Evolutionary conservation across 2,113 vertebrate genomes (phyloP).

Genomic region (Euleptes europaea): DNA sequence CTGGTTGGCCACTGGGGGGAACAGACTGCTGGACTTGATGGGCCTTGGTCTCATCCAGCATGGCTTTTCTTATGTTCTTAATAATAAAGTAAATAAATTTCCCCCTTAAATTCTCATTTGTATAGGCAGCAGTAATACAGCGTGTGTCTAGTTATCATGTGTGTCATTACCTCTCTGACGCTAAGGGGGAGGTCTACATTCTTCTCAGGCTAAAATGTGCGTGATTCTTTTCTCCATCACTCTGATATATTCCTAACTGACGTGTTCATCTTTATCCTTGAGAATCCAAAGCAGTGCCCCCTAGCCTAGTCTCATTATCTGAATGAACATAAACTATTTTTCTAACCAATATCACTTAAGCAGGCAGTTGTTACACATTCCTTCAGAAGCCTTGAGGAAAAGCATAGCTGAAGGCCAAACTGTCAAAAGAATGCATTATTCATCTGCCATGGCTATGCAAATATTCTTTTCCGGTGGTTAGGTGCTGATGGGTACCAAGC

Average conservation of each 20-base stretch:
- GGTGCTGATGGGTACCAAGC: neutral
- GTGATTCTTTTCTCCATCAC: neutral
- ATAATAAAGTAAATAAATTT: neutral
- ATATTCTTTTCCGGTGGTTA: neutral
- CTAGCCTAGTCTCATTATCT: neutral
- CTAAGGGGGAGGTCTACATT: neutral
- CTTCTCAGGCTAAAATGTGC: neutral
- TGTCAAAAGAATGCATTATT: constrained; percentile 1
- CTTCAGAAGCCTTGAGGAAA: neutral
- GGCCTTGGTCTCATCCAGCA: too few relatives aligned
- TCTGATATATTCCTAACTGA: neutral
- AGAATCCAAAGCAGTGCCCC: neutral
- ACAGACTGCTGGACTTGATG: too few relatives aligned
- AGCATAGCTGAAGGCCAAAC: neutral
- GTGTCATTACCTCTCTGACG: neutral
- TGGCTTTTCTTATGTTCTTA: too few relatives aligned
- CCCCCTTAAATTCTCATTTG: neutral
- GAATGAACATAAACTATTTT: neutral
- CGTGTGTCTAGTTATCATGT: constrained; percentile 30
- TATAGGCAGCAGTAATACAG: neutral
- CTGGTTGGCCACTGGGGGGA: too few relatives aligned
- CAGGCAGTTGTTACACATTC: neutral
- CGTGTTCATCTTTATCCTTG: neutral
- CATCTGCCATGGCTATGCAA: neutral
- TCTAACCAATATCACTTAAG: neutral